These are phyloP conservation scores for Netelia virgata DNA, from an alignment of 2,888 invertebrate genomes.

Conservation along the genomic window DNA sequence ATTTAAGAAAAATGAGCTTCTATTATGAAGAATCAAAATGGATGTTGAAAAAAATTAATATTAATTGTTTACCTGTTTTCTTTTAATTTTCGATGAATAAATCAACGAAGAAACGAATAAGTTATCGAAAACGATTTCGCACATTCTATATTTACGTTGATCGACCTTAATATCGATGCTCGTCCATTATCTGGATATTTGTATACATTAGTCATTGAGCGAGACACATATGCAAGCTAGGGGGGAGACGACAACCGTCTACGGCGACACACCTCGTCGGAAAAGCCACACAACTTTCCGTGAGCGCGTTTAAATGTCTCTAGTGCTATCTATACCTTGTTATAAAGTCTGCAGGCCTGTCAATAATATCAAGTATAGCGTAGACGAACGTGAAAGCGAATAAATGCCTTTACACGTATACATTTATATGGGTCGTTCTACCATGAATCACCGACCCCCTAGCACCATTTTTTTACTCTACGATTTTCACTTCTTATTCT, in stretches of 20 bases:
- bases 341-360: neutral
- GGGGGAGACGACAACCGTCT: slow-evolving; percentile 2
- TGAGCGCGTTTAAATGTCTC: neutral
- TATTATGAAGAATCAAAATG: too few relatives aligned
- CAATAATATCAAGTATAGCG: neutral
- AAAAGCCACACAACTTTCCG: neutral
- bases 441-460: too few relatives aligned
- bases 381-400: neutral
- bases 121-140: neutral
- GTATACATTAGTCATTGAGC: slow-evolving; percentile 43
- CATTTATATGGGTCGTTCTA: neutral
- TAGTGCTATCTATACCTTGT: neutral
- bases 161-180: neutral
- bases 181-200: neutral
- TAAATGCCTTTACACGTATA: neutral
- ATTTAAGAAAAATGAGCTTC: too few relatives aligned
- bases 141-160: neutral
- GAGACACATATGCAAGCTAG: slow-evolving; percentile 21
- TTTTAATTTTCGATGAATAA: too few relatives aligned
- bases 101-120: too few relatives aligned
- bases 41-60: too few relatives aligned
- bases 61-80: too few relatives aligned
- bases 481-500: too few relatives aligned
- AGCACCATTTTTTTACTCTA: too few relatives aligned
- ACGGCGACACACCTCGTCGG: slow-evolving; percentile 10